These are phyloP conservation scores for Morinoia aosen DNA, from an alignment of 2,888 invertebrate species.

Conservation along the genomic window DNA sequence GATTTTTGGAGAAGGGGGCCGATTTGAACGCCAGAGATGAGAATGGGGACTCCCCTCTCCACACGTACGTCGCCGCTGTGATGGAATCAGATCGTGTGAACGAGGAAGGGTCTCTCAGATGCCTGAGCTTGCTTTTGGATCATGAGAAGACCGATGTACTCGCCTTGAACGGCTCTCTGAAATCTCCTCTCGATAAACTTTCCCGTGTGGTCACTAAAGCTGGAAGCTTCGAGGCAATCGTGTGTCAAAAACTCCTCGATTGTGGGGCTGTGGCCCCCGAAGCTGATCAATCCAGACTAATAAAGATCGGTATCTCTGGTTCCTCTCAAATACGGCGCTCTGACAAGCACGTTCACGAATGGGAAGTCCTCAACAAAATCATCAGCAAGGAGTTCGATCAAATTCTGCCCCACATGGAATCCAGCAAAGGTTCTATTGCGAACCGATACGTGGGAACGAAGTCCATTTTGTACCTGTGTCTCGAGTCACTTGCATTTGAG, in stretches of 20 bases:
- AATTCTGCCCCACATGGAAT: neutral
- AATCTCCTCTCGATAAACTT: neutral
- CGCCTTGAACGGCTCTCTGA: neutral
- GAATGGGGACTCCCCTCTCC: neutral
- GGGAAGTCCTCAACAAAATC: slow-evolving; percentile 14
- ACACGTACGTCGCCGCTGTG: neutral
- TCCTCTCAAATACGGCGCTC: neutral
- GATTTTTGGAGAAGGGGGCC: neutral
- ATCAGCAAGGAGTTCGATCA: neutral
- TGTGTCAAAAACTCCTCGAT: neutral
- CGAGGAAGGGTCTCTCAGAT: neutral
- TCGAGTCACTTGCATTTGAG: neutral
- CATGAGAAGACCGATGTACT: neutral
- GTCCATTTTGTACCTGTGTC: neutral
- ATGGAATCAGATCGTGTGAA: neutral
- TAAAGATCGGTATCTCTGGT: neutral
- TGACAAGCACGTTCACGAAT: neutral
- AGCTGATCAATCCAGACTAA: neutral
- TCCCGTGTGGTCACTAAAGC: neutral
- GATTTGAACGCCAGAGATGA: neutral
- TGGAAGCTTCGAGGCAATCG: neutral
- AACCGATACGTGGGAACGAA: slow-evolving; percentile 22
- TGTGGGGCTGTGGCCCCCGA: neutral
- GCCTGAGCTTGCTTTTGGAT: neutral
- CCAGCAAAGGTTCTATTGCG: neutral